These are phyloP conservation scores for Stegodyphus mimosarum DNA, from an alignment of 1,140 invertebrate species.

Conservation along the genomic window DNA sequence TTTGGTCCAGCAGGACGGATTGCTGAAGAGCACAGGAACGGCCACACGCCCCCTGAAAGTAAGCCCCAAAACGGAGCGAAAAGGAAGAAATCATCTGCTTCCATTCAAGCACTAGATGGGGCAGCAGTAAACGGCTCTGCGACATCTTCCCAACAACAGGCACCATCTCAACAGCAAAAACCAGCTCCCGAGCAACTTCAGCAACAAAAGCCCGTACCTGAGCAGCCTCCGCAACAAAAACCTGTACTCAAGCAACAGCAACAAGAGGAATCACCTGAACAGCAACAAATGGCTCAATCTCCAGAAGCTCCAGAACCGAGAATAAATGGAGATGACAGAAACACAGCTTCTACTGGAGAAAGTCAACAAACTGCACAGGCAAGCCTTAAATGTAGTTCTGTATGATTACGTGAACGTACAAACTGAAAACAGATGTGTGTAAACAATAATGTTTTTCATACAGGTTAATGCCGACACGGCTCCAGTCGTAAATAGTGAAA, in stretches of 20 bases:
- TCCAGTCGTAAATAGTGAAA: not conserved
- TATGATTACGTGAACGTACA: slow-evolving; percentile 66
- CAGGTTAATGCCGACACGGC: not conserved
- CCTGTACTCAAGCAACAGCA: not conserved
- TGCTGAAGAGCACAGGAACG: slow-evolving; percentile 48
- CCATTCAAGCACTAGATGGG: not conserved
- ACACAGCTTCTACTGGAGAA: not conserved
- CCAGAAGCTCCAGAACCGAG: not conserved
- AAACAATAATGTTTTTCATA: not conserved
- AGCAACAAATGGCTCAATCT: not conserved
- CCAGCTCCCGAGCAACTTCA: not conserved
- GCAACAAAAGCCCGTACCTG: not conserved
- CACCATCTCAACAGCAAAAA: too few relatives aligned
- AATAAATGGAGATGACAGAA: not conserved
- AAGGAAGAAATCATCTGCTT: slow-evolving; percentile 38
- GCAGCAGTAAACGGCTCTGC: not conserved
- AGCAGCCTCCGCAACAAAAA: not conserved
- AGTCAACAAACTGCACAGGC: not conserved
- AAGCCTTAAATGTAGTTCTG: not conserved
- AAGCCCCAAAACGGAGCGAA: slow-evolving; percentile 64
- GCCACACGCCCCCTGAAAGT: not conserved
- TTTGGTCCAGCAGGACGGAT: slow-evolving; percentile 25
- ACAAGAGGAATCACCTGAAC: not conserved
- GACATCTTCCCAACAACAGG: too few relatives aligned
- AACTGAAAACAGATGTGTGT: not conserved